Evolutionary conservation across 2,113 vertebrate species (phyloP).

Genomic region (Narcine bancroftii): DNA sequence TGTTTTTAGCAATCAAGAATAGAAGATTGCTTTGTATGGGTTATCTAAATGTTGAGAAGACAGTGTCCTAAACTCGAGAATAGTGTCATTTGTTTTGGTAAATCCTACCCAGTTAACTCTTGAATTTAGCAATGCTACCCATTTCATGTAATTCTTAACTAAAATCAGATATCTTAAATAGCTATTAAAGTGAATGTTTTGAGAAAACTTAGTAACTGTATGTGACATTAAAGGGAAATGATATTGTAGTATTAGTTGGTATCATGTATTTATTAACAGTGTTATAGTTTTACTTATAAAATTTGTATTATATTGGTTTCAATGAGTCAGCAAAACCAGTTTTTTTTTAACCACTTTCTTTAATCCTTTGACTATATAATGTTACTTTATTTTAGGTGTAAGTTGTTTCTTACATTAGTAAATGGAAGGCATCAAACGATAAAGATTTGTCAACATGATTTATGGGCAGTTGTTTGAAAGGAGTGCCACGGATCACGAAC

Average conservation of each 20-base stretch:
- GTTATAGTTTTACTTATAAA: not conserved
- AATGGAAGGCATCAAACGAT: slow-evolving; percentile 15
- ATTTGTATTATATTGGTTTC: not conserved
- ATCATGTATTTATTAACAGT: not conserved
- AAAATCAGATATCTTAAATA: not conserved
- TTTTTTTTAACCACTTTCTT: not conserved
- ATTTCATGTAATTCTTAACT: not conserved
- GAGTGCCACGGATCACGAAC: slow-evolving; percentile 65
- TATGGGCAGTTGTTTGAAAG: slow-evolving; percentile 76
- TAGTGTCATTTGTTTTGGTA: not conserved
- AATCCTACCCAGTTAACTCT: not conserved
- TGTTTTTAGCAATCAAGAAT: too few species aligned
- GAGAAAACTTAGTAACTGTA: not conserved
- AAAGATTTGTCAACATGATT: slow-evolving; percentile 61
- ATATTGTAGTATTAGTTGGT: not conserved
- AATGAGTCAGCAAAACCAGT: not conserved
- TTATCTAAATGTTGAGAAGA: not conserved
- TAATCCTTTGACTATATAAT: too few species aligned
- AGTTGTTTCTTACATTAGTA: not conserved
- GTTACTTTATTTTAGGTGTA: slow-evolving; percentile 19
- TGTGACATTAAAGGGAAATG: not conserved
- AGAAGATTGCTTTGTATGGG: not conserved
- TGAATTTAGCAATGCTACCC: not conserved
- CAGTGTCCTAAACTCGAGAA: not conserved
- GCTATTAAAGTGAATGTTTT: not conserved